Evolutionary conservation across 2,888 invertebrate genomes (phyloP).

Genomic region (Branchellion lobata): DNA sequence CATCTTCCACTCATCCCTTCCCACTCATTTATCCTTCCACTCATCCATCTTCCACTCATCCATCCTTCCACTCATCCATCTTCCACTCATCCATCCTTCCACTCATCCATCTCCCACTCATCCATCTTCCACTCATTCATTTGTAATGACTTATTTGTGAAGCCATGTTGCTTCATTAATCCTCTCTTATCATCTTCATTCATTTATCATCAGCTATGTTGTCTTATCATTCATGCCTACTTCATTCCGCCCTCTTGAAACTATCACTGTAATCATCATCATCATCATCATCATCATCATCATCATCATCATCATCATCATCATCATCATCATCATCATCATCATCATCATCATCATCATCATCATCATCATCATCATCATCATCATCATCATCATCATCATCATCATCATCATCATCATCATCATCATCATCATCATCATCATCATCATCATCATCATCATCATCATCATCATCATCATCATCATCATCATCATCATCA

Average conservation of each 20-base stretch:
- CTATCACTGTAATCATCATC: too few species aligned
- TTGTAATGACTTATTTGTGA: background rate
- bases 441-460: constrained; percentile 34
- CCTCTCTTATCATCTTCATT: background rate
- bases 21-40: too few species aligned
- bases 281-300: constrained; percentile 6
- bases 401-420: constrained; percentile 20
- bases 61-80: too few species aligned
- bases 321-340: constrained; percentile 11
- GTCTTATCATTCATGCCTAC: background rate
- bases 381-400: constrained; percentile 30
- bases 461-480: constrained; percentile 41
- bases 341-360: constrained; percentile 3
- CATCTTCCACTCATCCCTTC: too few species aligned
- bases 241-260: background rate
- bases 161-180: background rate
- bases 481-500: constrained; percentile 33
- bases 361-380: constrained; percentile 7
- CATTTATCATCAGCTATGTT: background rate
- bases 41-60: too few species aligned
- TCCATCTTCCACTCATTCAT: constrained; percentile 4
- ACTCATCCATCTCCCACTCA: background rate
- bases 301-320: constrained; percentile 4
- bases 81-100: too few species aligned
- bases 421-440: constrained; percentile 32